Evolutionary conservation across 2,888 invertebrate species (phyloP), one percentile per base, ranked within the genome.

Genomic region (Watsonalla cultraria): DNA sequence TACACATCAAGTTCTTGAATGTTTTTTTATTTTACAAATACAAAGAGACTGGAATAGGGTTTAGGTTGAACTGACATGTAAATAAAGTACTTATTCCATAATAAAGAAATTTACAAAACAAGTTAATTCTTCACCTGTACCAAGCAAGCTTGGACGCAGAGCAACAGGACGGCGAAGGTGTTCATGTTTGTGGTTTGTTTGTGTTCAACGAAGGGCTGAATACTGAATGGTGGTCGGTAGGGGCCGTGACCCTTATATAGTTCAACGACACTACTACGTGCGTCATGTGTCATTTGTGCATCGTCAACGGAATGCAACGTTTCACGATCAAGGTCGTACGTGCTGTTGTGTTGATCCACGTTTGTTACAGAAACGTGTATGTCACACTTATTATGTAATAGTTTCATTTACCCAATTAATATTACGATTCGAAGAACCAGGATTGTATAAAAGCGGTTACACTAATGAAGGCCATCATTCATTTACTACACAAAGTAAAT

Each of bases 61-160:
- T 24, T 24, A 24, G 24, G 1, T 24, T 1, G 4, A 24, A 24
- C 4, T 2, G 24, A 9, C 9, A 37, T 37, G 5, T 37, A 24
- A 24, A 1, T 24, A 1, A 24, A 24, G 24, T 24, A 24, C 24
- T 24, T 24, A 24, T 24, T n/a, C n/a, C n/a, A 24, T 4, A 24
- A 24, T 4, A 2, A 24, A 2, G 24, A 24, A 24, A 24, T 24
- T 24, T 24, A 24, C 24, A 24, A 24, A 24, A 24, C 24, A 24
- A 24, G 24, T 24, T 1, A 24, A 24, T 24, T 24, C 50, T 34
- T 58, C 63, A 78, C 77, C 68, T 74, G 74, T 54, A 74, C 53
- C 61, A 75, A 62, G 64, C 70, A 74, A 62, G 72, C 71, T 57
- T 75, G 74, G 55, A 66, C 54, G 67, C 69, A 72, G 52, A 74